These are phyloP conservation scores for Gorsachius goisagi DNA, from an alignment of 2,113 vertebrate genomes.

Conservation along the genomic window DNA sequence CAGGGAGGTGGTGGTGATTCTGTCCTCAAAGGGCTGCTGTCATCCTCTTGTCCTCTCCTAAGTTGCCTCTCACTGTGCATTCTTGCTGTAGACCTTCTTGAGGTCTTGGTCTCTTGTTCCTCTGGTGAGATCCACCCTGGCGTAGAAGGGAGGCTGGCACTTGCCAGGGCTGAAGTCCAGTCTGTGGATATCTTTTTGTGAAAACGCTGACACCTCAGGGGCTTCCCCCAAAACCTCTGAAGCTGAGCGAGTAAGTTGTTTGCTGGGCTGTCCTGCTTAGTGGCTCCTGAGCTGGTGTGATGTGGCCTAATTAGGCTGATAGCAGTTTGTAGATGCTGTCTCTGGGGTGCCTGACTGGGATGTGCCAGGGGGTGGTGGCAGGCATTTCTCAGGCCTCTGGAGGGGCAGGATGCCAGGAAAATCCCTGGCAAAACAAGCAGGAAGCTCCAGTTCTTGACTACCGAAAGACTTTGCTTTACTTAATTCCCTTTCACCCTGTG, in stretches of 20 bases:
- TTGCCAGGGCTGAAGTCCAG: background rate
- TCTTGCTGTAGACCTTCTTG: background rate
- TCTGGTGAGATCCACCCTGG: background rate
- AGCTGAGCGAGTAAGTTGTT: background rate
- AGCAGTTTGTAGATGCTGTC: background rate
- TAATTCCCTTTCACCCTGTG: background rate
- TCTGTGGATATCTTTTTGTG: background rate
- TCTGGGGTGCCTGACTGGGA: background rate
- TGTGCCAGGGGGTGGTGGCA: accelerated
- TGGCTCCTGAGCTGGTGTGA: background rate
- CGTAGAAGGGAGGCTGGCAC: background rate
- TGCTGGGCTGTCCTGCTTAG: background rate
- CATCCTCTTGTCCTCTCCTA: background rate
- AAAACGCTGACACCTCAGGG: background rate
- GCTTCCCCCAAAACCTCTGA: background rate
- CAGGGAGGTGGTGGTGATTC: background rate
- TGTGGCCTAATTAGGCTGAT: background rate
- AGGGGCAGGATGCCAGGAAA: background rate
- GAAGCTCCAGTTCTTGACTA: background rate
- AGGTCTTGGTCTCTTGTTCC: background rate
- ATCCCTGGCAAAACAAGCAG: background rate
- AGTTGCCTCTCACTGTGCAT: background rate
- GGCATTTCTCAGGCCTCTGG: background rate
- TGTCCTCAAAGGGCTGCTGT: background rate
- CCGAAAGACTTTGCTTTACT: background rate